Base-by-base conservation (phyloP, 2,113 vertebrate species). In the Mesoclemmys tuberculata region DNA sequence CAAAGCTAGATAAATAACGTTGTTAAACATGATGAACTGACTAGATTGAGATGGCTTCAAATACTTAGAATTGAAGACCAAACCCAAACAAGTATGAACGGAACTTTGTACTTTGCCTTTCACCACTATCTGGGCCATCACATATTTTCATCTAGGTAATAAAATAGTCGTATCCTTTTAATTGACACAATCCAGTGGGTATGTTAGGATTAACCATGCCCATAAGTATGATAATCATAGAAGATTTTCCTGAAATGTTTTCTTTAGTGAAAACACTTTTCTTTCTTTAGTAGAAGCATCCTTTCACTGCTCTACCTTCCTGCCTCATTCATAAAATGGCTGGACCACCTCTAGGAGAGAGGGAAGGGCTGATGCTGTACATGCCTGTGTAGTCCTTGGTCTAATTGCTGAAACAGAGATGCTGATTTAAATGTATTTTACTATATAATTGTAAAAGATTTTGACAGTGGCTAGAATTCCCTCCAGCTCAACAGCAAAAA, bases 1-100 rank as follows among this genome's bases (percentile, higher is more conserved):
- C 38, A 92, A 94, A 90, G 19, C 14, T 27, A 92, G 61, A 71
- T 77, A 87, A 94, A 89, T 91, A 88, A 84, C 31, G 82, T 88
- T 79, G 49, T 94, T 83, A 84, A 84, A 82, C 13, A 61, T 29
- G 44, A 38, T 87, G 55, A 89, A 46, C 29, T 94, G 95, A 88
- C 74, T 81, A 88, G 74, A 44, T 92, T 55, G 27, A 41, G 78
- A 0, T 84, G 16, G 38, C 58, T 91, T 90, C 56, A 94, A 88
- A 78, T 86, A 68, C n/a, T 35, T 68, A 68, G 29, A 84, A 80
- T 49, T 74, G 10, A 86, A 78, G 38, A 52, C n/a, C 3, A 61
- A 49, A 51, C 93, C 22, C 35, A 52, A 64, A 82, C 38, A 84
- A 51, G 21, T 91, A 85, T 81, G 94, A 92, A 78, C 74, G 79